A percentile compares a stretch with the other conserved stretches of the same genome.
Evolutionary conservation across 1,140 invertebrate genomes (phyloP).

Genomic region (Thaumatotibia leucotreta): DNA sequence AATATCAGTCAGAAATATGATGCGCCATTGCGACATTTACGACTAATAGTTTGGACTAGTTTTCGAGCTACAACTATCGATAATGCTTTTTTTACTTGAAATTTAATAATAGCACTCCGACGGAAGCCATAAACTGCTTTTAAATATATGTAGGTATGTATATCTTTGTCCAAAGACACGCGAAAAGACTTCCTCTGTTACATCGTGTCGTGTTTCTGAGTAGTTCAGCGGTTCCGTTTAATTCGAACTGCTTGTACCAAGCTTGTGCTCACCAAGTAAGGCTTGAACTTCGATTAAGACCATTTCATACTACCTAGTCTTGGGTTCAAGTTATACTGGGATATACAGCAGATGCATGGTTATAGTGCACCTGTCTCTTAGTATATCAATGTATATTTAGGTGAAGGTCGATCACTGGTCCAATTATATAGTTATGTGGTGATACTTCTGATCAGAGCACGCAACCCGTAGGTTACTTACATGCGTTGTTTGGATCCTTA

Average conservation of each 20-base stretch:
- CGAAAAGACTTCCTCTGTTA: conserved; percentile 35
- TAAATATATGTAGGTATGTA: too few relatives aligned
- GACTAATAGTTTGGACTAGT: conserved; percentile 1
- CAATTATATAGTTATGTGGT: neutral
- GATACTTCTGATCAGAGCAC: neutral
- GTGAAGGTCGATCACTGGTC: conserved; percentile 5
- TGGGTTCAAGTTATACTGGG: neutral
- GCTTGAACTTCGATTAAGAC: neutral
- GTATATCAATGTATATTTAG: conserved; percentile 1
- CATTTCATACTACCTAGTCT: neutral
- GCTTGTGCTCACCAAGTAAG: neutral
- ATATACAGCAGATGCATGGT: neutral
- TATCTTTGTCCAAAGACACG: conserved; percentile 43
- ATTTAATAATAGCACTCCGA: conserved; percentile 13
- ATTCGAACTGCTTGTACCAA: neutral
- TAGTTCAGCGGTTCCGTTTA: conserved; percentile 31
- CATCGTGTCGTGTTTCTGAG: conserved; percentile 45
- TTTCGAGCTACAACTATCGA: neutral
- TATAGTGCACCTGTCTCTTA: neutral
- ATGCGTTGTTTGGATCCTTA: neutral
- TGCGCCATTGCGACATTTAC: neutral
- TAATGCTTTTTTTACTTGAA: conserved; percentile 2
- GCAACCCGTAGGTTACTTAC: neutral
- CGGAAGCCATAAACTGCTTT: conserved; percentile 20
- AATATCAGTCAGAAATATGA: conserved; percentile 3